Percentiles rank a stretch among this genome's conserved stretches.
phyloP scores from a whole-genome alignment of 2,888 invertebrate genomes.

The Notocelia uddmanniana region DNA sequence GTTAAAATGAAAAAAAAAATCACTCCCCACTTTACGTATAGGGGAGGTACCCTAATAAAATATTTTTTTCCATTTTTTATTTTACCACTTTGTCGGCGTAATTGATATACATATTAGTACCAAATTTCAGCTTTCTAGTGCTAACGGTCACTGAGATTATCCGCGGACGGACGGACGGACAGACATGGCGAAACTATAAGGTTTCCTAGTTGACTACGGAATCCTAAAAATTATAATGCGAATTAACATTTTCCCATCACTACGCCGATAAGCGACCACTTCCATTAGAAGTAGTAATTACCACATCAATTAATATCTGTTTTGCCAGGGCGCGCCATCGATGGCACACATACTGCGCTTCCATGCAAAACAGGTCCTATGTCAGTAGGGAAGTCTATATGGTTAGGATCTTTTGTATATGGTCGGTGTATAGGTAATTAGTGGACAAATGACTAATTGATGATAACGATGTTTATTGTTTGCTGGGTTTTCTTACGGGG shows the following conservation, averaged over 20 bases:
- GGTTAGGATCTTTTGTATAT: neutral
- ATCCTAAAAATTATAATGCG: neutral
- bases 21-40: too few relatives aligned
- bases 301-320: conserved; percentile 76
- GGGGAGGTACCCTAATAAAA: too few relatives aligned
- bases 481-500: conserved; percentile 49
- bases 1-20: too few relatives aligned
- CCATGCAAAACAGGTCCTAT: neutral
- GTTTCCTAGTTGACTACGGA: too few relatives aligned
- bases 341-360: conserved; percentile 34
- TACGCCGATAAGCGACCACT: conserved; percentile 58
- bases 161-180: too few relatives aligned
- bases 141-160: too few relatives aligned
- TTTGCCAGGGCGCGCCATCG: conserved; percentile 70
- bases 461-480: conserved; percentile 57
- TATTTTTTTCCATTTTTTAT: too few relatives aligned
- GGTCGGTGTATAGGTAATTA: conserved; percentile 36
- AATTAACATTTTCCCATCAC: conserved; percentile 26
- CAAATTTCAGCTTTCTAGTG: too few relatives aligned
- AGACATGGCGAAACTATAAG: too few relatives aligned
- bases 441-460: conserved; percentile 32
- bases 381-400: neutral
- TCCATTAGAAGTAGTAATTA: conserved; percentile 74
- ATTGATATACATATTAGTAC: too few relatives aligned
- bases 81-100: too few relatives aligned